Evolutionary conservation across 2,797 vertebrate genomes (phyloP), one percentile per base, ranked within the genome.

Genomic region (Hyperoplus immaculatus): DNA sequence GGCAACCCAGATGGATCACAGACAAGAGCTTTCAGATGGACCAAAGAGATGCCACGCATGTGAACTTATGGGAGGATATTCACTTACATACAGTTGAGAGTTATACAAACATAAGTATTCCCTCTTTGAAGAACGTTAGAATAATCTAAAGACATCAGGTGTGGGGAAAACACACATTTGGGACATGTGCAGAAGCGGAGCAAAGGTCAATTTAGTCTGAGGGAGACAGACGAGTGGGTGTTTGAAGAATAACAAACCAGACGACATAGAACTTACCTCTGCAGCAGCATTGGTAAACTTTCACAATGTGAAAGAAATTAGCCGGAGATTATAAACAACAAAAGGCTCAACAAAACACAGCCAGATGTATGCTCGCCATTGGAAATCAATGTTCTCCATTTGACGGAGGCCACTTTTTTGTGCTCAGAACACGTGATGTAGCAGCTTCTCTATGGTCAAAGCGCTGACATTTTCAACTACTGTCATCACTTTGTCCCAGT

Each of bases 1-100:
- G 58, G 77, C 78, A 72, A 82, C 80, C 87, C 93, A 95, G 92
- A 93, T 94, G 93, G 89, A 85, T 87, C 72, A 46, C 69, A 77
- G 29, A 29, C 29, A 29, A 29, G 72, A 57, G 78, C 68, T 81
- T 85, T 90, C 58, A 62, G 38, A 80, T 61, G 57, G 56, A 80
- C 82, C 75, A 71, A 77, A 86, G 78, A 45, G 71, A 82, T 72
- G 74, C 70, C 78, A 84, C 59, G 56, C 62, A 83, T 65, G 21
- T 58, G 85, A 58, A 29, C 29, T 29, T 47, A 80, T 82, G 57
- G 29, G 76, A 16, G 47, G 68, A 66, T 77, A 55, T 69, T 72
- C 42, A 15, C 45, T 80, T 80, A 46, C 67, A 56, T 77, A 41
- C 77, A 73, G 81, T 14, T 57, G 36, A 12, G 11, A 57, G 36